phyloP scores from a whole-genome alignment of 1,140 invertebrate species.

The Muscidifurax raptorellus region DNA sequence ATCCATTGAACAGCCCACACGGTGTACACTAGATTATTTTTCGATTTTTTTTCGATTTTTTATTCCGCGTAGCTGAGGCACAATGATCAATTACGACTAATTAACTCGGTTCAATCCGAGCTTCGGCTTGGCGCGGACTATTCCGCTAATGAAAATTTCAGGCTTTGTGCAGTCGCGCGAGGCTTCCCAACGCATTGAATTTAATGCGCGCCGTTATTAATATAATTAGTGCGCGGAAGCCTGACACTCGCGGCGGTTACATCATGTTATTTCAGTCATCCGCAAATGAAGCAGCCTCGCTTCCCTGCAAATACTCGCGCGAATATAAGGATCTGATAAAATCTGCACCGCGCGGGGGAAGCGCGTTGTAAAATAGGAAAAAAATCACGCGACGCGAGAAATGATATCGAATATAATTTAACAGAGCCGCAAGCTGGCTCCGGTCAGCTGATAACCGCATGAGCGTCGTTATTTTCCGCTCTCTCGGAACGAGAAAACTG shows the following conservation, averaged over 20 bases:
- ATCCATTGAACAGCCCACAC: no score
- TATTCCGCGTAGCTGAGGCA: no score
- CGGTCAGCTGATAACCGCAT: neutral
- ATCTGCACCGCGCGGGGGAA: no score
- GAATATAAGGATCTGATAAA: no score
- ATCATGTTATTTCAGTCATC: no score
- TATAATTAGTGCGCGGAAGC: neutral
- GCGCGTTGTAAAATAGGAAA: neutral
- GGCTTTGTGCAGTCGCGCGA: neutral
- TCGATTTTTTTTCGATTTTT: no score
- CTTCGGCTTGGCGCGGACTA: neutral
- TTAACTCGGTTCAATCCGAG: neutral
- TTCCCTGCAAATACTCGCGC: no score
- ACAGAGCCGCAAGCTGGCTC: slow-evolving; percentile 6
- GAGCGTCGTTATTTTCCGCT: slow-evolving; percentile 1
- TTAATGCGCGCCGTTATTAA: neutral
- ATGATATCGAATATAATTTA: slow-evolving; percentile 30
- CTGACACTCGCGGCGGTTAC: neutral
- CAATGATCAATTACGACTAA: neutral
- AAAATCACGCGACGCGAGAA: neutral
- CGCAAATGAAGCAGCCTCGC: neutral
- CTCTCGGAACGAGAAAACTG: neutral
- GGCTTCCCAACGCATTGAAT: no score
- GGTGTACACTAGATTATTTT: no score
- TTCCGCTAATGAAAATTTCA: neutral